A percentile compares a stretch with the other conserved stretches of the same genome.
Evolutionary conservation across 2,113 vertebrate species (phyloP).

Genomic region (Gymnorhina tibicen): DNA sequence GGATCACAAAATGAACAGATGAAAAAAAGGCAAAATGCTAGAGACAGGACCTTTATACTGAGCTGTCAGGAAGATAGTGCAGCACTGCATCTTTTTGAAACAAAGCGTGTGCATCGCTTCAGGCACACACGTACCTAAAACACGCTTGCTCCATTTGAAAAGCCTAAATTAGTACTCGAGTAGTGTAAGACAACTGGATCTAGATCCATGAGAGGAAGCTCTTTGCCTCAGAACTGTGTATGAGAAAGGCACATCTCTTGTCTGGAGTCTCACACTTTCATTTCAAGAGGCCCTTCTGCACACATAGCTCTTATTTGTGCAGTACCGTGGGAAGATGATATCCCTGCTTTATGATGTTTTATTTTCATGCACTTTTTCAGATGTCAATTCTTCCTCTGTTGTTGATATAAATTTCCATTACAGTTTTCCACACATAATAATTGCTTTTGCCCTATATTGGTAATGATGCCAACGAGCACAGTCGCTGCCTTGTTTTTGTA

Average conservation of each 20-base stretch:
- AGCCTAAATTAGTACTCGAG: background rate
- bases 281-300: background rate
- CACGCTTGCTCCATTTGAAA: background rate
- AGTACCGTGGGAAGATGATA: background rate
- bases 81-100: background rate
- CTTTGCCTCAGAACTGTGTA: background rate
- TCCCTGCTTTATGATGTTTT: background rate
- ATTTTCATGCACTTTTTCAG: background rate
- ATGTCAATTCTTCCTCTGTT: background rate
- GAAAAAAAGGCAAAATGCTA: background rate
- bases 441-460: background rate
- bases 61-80: background rate
- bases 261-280: background rate
- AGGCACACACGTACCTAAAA: background rate
- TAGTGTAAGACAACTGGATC: background rate
- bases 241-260: background rate
- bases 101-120: background rate
- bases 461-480: background rate
- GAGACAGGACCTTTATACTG: background rate
- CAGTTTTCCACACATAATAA: background rate
- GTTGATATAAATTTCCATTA: background rate
- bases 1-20: background rate
- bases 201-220: background rate
- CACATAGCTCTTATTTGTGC: background rate
- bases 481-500: background rate